phyloP scores from a whole-genome alignment of 2,113 vertebrate genomes.

The Hippocampus guttulatus region DNA sequence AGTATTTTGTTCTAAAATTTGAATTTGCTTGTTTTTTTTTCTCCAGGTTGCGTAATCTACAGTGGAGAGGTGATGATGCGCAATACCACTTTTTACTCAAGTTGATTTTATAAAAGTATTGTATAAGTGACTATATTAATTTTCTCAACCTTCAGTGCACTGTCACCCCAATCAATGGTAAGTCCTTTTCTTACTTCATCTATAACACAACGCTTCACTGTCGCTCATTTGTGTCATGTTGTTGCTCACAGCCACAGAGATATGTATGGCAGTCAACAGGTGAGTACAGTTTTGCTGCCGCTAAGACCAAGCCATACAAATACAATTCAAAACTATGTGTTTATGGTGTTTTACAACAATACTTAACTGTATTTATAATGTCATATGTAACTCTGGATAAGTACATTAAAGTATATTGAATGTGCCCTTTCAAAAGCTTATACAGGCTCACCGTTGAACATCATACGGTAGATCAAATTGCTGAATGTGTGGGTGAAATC shows the following conservation, averaged over 20 bases:
- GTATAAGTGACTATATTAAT: background rate
- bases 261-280: slow-evolving; percentile 65
- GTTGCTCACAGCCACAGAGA: slow-evolving; percentile 46
- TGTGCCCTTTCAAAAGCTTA: too few relatives aligned
- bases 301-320: too few relatives aligned
- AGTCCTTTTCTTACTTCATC: background rate
- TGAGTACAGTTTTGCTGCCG: slow-evolving; percentile 19
- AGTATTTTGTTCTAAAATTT: slow-evolving; percentile 2
- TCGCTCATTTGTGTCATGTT: slow-evolving; percentile 1
- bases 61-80: slow-evolving; percentile 51
- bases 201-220: background rate
- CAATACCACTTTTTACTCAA: background rate
- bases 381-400: too few relatives aligned
- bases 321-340: too few relatives aligned
- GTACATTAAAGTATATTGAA: too few relatives aligned
- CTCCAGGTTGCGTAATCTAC: slow-evolving; percentile 61
- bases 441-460: too few relatives aligned
- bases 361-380: too few relatives aligned
- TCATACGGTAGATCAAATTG: too few relatives aligned
- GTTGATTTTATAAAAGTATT: background rate
- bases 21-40: slow-evolving; percentile 1
- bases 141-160: slow-evolving; percentile 53
- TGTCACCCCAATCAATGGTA: slow-evolving; percentile 52
- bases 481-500: too few relatives aligned
- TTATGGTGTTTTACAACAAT: too few relatives aligned